Evolutionary conservation across 2,113 vertebrate genomes (phyloP).

Genomic region (Lagopus muta): DNA sequence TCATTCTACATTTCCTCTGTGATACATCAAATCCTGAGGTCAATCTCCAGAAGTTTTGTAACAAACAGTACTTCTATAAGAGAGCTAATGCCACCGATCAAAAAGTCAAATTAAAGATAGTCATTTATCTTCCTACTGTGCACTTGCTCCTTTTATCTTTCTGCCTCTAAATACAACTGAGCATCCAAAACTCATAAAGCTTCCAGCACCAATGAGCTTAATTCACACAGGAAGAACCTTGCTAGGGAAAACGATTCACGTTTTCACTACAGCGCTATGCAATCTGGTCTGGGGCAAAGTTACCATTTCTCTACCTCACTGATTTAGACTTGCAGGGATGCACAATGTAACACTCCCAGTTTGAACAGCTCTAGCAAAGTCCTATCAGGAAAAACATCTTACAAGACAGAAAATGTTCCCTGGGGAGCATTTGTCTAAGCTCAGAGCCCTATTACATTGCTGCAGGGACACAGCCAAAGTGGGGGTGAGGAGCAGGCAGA

Average conservation of each 20-base stretch:
- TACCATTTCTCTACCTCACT: not conserved
- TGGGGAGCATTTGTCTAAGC: not conserved
- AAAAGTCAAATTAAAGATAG: not conserved
- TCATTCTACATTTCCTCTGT: not conserved
- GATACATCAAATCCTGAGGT: not conserved
- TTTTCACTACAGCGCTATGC: not conserved
- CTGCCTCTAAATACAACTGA: not conserved
- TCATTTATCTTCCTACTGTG: not conserved
- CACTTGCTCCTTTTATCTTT: not conserved
- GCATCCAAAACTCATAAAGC: not conserved
- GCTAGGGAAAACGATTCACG: not conserved
- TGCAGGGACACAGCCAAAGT: not conserved
- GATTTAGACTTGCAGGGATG: not conserved
- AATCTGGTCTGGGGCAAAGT: not conserved
- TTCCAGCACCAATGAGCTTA: not conserved
- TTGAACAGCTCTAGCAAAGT: not conserved
- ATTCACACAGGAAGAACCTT: not conserved
- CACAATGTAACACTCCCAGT: not conserved
- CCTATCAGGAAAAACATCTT: not conserved
- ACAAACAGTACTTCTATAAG: not conserved
- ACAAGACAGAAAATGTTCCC: not conserved
- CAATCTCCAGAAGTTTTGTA: not conserved
- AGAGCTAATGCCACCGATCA: not conserved
- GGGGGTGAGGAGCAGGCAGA: not conserved
- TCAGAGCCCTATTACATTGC: not conserved